Conservation (phyloP, 2,113 vertebrate genomes). For the Megaleporinus macrocephalus region DNA sequence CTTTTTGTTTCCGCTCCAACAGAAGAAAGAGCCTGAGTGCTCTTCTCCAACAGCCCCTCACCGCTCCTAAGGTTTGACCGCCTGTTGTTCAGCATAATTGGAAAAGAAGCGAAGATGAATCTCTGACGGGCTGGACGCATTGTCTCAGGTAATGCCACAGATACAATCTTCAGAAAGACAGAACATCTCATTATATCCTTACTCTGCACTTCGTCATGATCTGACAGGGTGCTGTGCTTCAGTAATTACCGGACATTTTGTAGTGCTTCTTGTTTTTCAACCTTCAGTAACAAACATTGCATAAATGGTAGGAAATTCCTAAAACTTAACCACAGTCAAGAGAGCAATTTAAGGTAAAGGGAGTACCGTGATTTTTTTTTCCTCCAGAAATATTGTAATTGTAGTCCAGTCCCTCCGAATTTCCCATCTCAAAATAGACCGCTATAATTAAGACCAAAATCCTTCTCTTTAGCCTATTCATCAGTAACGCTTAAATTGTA, state of each 20-base stretch:
- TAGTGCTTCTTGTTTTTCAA: not conserved
- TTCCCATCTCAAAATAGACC: not conserved
- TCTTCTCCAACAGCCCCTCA: slow-evolving; percentile 11
- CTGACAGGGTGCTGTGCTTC: not conserved
- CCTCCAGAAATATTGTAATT: not conserved
- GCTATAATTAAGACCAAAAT: slow-evolving; percentile 18
- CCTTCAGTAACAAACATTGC: not conserved
- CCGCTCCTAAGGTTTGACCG: slow-evolving; percentile 14
- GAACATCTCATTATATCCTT: not conserved
- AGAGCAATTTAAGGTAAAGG: not conserved
- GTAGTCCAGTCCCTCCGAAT: not conserved
- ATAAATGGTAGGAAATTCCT: not conserved
- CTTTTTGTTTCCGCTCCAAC: not conserved
- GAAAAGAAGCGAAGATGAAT: slow-evolving; percentile 34
- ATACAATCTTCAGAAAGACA: slow-evolving; percentile 28
- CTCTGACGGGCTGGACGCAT: slow-evolving; percentile 6
- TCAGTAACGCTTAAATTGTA: slow-evolving; percentile 35
- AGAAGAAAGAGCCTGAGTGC: not conserved
- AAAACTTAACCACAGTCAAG: not conserved
- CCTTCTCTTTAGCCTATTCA: slow-evolving; percentile 26
- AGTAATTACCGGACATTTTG: not conserved
- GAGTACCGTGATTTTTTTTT: not conserved
- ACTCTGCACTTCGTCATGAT: not conserved
- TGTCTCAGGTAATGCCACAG: slow-evolving; percentile 30
- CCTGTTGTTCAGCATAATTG: slow-evolving; percentile 35